These are phyloP conservation scores for Drosophila kohkoa DNA, from an alignment of 1,140 invertebrate species.

Conservation along the genomic window DNA sequence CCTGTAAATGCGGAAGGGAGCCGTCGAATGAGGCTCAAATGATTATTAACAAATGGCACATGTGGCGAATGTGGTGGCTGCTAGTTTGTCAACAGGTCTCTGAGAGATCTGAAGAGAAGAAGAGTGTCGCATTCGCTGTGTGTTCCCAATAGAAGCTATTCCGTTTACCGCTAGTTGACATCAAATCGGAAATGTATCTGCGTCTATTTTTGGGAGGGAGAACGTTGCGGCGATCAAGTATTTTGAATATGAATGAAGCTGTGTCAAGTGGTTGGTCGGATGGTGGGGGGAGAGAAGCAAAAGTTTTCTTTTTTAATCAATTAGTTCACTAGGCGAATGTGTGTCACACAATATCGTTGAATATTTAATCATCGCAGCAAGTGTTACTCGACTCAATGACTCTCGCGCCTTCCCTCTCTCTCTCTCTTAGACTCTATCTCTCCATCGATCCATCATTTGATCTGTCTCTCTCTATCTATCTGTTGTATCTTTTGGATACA, in stretches of 20 bases:
- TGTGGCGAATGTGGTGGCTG: neutral
- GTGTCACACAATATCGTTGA: constrained; percentile 62
- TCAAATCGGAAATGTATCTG: constrained; percentile 70
- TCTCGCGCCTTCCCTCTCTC: constrained; percentile 1
- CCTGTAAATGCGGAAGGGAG: constrained; percentile 28
- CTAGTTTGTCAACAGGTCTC: constrained; percentile 9
- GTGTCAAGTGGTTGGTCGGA: neutral
- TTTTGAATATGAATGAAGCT: constrained; percentile 72
- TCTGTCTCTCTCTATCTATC: neutral
- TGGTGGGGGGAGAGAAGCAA: constrained; percentile 4
- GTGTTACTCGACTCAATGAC: constrained; percentile 45
- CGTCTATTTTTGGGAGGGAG: constrained; percentile 62
- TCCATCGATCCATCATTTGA: too few species aligned
- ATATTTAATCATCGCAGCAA: constrained; percentile 67
- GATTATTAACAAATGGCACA: constrained; percentile 19
- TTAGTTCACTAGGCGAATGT: constrained; percentile 69
- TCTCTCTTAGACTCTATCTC: neutral
- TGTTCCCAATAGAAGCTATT: constrained; percentile 72
- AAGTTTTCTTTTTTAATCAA: constrained; percentile 75
- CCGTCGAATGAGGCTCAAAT: constrained; percentile 2
- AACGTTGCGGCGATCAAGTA: constrained; percentile 51
- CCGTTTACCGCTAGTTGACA: constrained; percentile 77
- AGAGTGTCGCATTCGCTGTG: neutral
- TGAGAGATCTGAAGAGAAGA: constrained; percentile 3
- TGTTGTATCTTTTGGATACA: constrained; percentile 10